These are phyloP conservation scores for Palloptera scutellata DNA, from an alignment of 2,888 invertebrate genomes.

Conservation along the genomic window DNA sequence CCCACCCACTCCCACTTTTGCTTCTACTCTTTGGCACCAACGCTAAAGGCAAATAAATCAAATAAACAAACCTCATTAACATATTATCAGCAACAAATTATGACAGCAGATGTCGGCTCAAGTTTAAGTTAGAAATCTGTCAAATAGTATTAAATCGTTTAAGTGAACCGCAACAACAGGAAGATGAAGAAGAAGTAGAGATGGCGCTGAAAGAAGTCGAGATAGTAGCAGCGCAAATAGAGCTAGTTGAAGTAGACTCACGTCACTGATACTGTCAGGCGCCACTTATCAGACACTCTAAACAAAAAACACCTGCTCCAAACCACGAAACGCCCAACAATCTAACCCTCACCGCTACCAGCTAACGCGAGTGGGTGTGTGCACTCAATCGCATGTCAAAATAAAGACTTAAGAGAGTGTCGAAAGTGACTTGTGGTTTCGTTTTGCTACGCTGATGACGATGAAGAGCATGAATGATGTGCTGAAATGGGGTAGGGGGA, in stretches of 20 bases:
- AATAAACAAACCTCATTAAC: conserved; percentile 32
- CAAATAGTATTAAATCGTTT: conserved; percentile 33
- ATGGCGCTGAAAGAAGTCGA: background rate
- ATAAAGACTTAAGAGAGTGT: conserved; percentile 17
- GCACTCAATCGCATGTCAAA: conserved; percentile 22
- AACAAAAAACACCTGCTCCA: too few species aligned
- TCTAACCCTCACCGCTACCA: too few species aligned
- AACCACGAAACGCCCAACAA: too few species aligned
- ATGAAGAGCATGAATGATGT: background rate
- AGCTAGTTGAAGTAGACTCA: too few species aligned
- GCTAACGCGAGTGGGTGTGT: background rate
- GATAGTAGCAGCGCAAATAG: too few species aligned
- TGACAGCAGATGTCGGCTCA: conserved; percentile 32
- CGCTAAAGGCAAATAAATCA: conserved; percentile 22
- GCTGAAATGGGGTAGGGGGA: conserved; percentile 4
- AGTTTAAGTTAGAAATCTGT: conserved; percentile 28
- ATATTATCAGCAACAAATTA: conserved; percentile 34
- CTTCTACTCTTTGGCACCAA: too few species aligned
- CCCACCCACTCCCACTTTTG: too few species aligned
- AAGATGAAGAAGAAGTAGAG: background rate
- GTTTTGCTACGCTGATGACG: background rate
- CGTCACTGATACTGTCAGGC: too few species aligned
- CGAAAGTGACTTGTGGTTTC: background rate
- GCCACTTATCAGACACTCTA: too few species aligned
- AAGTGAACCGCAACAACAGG: conserved; percentile 17